phyloP scores from a whole-genome alignment of 2,113 vertebrate species.

The Cisticola juncidis region DNA sequence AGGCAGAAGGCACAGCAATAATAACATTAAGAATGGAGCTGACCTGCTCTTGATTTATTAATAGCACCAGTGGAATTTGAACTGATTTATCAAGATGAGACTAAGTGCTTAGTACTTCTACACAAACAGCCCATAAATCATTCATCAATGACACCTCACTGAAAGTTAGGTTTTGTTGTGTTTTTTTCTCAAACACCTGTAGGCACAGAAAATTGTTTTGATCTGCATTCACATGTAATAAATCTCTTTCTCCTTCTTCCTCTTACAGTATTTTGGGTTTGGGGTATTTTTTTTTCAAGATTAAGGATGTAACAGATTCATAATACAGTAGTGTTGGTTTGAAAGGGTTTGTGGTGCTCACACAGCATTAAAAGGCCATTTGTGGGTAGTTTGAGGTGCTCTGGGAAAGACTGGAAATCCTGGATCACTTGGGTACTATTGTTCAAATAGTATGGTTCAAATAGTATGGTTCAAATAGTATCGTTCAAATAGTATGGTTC shows the following conservation, averaged over 20 bases:
- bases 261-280: background rate
- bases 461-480: background rate
- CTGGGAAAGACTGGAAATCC: background rate
- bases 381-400: background rate
- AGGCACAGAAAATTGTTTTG: conserved; percentile 20
- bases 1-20: conserved; percentile 21
- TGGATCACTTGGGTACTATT: accelerated
- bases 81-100: conserved; percentile 32
- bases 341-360: background rate
- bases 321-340: background rate
- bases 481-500: background rate
- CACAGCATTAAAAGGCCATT: background rate
- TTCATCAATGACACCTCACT: background rate
- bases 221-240: background rate
- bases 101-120: background rate
- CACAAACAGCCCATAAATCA: conserved; percentile 18
- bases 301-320: background rate
- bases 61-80: conserved; percentile 34
- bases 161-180: background rate
- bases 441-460: background rate
- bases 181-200: background rate
- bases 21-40: background rate
- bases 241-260: background rate
- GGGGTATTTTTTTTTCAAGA: background rate
- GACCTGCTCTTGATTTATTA: conserved; percentile 18